Conservation (phyloP, 2,113 vertebrate species). For the Promerops cafer region DNA sequence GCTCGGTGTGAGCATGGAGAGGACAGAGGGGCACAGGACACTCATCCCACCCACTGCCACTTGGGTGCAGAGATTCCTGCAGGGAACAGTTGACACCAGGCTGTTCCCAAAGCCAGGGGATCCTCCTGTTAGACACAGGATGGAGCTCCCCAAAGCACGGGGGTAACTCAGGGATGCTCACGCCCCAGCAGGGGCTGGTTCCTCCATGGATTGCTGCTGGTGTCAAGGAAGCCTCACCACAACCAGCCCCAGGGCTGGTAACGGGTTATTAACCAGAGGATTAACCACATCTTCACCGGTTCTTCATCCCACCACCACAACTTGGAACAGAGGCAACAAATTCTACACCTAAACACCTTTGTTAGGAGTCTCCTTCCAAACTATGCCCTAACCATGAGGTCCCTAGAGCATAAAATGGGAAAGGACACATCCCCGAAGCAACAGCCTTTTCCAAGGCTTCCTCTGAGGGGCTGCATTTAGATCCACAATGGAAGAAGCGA, state of each 20-base stretch:
- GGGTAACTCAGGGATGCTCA: background rate
- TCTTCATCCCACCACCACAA: background rate
- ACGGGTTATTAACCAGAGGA: background rate
- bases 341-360: background rate
- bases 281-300: background rate
- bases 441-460: background rate
- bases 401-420: background rate
- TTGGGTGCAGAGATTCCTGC: background rate
- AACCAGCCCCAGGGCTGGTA: background rate
- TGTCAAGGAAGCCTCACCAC: fast-evolving
- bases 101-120: background rate
- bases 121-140: background rate
- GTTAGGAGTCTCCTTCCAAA: background rate
- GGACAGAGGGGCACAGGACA: background rate
- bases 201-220: background rate
- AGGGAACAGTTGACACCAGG: background rate
- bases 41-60: background rate
- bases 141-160: background rate
- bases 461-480: background rate
- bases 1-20: fast-evolving
- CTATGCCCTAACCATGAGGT: fast-evolving
- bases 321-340: background rate
- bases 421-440: background rate
- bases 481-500: background rate
- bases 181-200: fast-evolving